Conservation (phyloP, 2,797 vertebrate genomes). For the Catharus ustulatus region DNA sequence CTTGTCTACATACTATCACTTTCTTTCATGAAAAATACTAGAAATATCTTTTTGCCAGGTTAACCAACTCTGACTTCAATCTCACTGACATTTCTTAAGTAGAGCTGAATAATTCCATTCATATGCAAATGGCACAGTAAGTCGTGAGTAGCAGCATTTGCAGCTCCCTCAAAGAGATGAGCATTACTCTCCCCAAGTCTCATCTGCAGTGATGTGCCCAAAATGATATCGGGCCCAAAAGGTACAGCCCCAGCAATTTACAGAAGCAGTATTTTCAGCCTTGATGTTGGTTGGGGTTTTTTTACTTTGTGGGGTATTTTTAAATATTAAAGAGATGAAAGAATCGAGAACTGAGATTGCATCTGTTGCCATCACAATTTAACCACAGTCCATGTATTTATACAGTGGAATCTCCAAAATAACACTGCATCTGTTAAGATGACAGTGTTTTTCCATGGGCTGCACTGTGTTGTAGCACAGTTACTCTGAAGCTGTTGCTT, state of each 20-base stretch:
- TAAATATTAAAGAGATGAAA: conserved; percentile 58
- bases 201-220: neutral
- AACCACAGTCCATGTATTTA: conserved; percentile 61
- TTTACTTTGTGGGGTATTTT: conserved; percentile 7
- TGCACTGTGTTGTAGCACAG: neutral
- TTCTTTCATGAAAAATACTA: conserved; percentile 18
- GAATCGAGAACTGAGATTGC: neutral
- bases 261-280: neutral
- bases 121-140: conserved; percentile 26
- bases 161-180: neutral
- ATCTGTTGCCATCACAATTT: conserved; percentile 64
- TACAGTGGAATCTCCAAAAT: conserved; percentile 69
- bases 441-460: conserved; percentile 60
- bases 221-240: neutral
- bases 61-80: conserved; percentile 40
- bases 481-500: conserved; percentile 37
- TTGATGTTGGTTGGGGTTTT: neutral
- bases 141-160: conserved; percentile 1
- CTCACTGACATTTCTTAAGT: conserved; percentile 6
- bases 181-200: neutral
- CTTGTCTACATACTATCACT: neutral
- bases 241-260: neutral
- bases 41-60: conserved; percentile 19
- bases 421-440: conserved; percentile 66
- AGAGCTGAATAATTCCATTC: conserved; percentile 33